A percentile compares a stretch with the other conserved stretches of the same genome.
These are phyloP conservation scores for Capitulum mitella DNA, from an alignment of 2,888 invertebrate species.

Conservation along the genomic window DNA sequence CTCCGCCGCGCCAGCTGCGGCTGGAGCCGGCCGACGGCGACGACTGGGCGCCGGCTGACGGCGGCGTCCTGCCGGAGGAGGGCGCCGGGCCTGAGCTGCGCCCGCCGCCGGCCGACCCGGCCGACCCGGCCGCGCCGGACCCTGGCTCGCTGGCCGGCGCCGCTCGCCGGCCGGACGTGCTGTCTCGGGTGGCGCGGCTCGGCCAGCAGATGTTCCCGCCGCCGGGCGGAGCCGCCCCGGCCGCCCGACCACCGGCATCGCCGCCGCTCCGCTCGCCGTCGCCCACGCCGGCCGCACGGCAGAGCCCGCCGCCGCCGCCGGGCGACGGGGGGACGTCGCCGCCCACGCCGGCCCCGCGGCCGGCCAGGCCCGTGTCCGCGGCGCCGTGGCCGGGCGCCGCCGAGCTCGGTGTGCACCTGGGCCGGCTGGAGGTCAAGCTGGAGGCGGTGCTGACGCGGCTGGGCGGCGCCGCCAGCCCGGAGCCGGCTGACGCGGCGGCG, in stretches of 20 bases:
- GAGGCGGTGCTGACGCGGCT: not conserved
- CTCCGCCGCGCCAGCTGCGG: not conserved
- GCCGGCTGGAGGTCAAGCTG: not conserved
- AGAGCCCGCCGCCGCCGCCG: not conserved
- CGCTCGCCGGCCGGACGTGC: not conserved
- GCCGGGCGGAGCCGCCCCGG: not conserved
- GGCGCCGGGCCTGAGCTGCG: not conserved
- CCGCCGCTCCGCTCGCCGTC: too few relatives aligned
- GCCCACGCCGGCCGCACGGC: not conserved
- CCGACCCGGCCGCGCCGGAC: too few relatives aligned
- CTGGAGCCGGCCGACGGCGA: not conserved
- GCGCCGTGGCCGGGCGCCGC: not conserved
- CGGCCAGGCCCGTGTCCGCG: not conserved
- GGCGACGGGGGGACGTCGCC: not conserved
- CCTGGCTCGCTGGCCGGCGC: too few relatives aligned
- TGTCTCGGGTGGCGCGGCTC: not conserved
- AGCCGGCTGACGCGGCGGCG: not conserved
- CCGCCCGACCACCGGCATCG: not conserved
- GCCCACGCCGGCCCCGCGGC: not conserved
- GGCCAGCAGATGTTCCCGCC: not conserved
- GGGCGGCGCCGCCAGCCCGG: too few relatives aligned
- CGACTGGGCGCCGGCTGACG: not conserved
- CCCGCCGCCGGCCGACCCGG: not conserved
- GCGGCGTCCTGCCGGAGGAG: not conserved
- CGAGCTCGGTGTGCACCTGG: not conserved